A percentile compares a stretch with the other conserved stretches of the same genome.
These are phyloP conservation scores for Helicoverpa armigera DNA, from an alignment of 1,140 invertebrate genomes.

Conservation along the genomic window DNA sequence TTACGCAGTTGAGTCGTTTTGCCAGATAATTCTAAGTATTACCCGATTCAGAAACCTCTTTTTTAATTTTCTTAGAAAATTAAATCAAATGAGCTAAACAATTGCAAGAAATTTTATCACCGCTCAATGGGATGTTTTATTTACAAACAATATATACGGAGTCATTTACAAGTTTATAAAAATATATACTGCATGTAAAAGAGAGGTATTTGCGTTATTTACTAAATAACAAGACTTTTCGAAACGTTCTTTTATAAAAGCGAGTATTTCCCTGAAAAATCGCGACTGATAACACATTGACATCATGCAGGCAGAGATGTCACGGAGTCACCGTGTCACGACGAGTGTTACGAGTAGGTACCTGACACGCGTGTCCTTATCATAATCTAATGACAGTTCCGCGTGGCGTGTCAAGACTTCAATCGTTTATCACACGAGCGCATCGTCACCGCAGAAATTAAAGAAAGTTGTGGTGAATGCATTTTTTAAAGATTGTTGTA, in stretches of 20 bases:
- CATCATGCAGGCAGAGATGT: constrained; percentile 15
- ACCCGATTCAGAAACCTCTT: too few species aligned
- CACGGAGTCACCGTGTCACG: constrained; percentile 12
- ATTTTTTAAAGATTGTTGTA: too few species aligned
- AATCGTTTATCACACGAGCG: neutral
- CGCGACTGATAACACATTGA: neutral
- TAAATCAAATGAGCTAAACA: too few species aligned
- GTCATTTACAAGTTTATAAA: too few species aligned
- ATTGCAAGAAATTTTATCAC: too few species aligned
- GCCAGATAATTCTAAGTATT: too few species aligned
- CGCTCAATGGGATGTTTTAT: too few species aligned
- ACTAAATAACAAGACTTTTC: neutral
- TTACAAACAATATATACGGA: too few species aligned
- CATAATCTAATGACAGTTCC: constrained; percentile 24
- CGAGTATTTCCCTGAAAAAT: constrained; percentile 2
- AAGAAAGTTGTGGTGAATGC: neutral
- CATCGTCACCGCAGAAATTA: neutral
- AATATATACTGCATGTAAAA: too few species aligned
- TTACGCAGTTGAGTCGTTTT: neutral
- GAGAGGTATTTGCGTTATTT: too few species aligned
- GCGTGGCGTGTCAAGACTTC: neutral
- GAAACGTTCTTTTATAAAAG: neutral
- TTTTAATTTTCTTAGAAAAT: too few species aligned
- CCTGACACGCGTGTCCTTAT: constrained; percentile 17
- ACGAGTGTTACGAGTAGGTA: neutral